These are phyloP conservation scores for Sceliomorpha sp. DNA, from an alignment of 2,888 invertebrate species.

Conservation along the genomic window DNA sequence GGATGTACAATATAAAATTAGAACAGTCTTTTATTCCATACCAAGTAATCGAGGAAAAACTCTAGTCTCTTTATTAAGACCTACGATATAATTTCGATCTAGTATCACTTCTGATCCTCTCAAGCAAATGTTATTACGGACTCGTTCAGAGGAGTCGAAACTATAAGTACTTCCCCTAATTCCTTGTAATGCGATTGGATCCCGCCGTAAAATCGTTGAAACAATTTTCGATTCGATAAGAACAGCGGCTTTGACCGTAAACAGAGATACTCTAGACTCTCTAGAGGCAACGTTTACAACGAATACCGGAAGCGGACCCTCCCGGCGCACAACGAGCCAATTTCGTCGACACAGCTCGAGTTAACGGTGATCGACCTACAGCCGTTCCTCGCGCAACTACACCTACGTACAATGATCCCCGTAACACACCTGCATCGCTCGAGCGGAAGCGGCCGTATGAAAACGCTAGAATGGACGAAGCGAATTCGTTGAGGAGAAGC, in stretches of 20 bases:
- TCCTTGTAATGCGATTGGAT: slow-evolving; percentile 6
- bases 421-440: slow-evolving; percentile 22
- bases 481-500: slow-evolving; percentile 30
- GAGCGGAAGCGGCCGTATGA: slow-evolving; percentile 25
- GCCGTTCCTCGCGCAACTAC: slow-evolving; percentile 22
- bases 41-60: too few relatives aligned
- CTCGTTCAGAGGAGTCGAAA: too few relatives aligned
- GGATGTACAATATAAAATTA: too few relatives aligned
- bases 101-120: too few relatives aligned
- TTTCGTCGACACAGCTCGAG: slow-evolving; percentile 37
- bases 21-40: too few relatives aligned
- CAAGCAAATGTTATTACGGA: too few relatives aligned
- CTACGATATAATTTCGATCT: too few relatives aligned
- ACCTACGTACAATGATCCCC: slow-evolving; percentile 15
- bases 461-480: slow-evolving; percentile 17
- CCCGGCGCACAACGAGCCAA: slow-evolving; percentile 45
- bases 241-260: slow-evolving; percentile 6
- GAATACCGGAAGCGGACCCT: slow-evolving; percentile 46
- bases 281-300: slow-evolving; percentile 8
- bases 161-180: slow-evolving; percentile 4
- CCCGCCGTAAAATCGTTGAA: slow-evolving; percentile 4
- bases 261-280: slow-evolving; percentile 8
- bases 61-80: too few relatives aligned
- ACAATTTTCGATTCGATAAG: background rate
- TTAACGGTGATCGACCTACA: slow-evolving; percentile 51